These are phyloP conservation scores for Littorina saxatilis DNA, from an alignment of 1,140 invertebrate species.

Conservation along the genomic window DNA sequence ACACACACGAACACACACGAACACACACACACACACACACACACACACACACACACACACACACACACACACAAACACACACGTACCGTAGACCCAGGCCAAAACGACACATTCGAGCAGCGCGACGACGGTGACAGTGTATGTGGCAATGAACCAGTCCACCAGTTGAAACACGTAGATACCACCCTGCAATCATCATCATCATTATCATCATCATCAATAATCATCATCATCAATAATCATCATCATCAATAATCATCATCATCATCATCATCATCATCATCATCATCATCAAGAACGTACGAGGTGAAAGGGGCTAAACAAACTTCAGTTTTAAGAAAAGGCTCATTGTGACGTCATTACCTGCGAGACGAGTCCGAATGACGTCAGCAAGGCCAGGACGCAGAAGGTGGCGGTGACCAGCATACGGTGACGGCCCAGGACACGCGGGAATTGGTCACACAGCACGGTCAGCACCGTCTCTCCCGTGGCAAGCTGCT, in stretches of 20 bases:
- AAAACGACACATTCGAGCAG: constrained; percentile 77
- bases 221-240: too few relatives aligned
- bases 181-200: constrained; percentile 77
- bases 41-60: background rate
- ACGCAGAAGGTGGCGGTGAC: background rate
- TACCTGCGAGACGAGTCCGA: constrained; percentile 18
- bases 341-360: background rate
- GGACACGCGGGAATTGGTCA: constrained; percentile 10
- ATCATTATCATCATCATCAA: constrained; percentile 11
- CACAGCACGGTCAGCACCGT: constrained; percentile 9
- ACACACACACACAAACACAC: background rate
- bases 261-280: too few relatives aligned
- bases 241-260: too few relatives aligned
- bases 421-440: background rate
- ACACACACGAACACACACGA: background rate
- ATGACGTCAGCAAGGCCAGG: background rate
- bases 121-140: constrained; percentile 88
- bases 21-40: constrained; percentile 25
- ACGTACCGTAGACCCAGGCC: constrained; percentile 64
- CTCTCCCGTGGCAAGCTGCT: constrained; percentile 1
- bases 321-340: background rate
- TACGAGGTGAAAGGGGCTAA: background rate
- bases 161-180: constrained; percentile 90
- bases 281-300: background rate
- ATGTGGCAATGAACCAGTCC: constrained; percentile 90